phyloP scores from a whole-genome alignment of 2,797 vertebrate genomes.

The Scomberomorus guttatus region DNA sequence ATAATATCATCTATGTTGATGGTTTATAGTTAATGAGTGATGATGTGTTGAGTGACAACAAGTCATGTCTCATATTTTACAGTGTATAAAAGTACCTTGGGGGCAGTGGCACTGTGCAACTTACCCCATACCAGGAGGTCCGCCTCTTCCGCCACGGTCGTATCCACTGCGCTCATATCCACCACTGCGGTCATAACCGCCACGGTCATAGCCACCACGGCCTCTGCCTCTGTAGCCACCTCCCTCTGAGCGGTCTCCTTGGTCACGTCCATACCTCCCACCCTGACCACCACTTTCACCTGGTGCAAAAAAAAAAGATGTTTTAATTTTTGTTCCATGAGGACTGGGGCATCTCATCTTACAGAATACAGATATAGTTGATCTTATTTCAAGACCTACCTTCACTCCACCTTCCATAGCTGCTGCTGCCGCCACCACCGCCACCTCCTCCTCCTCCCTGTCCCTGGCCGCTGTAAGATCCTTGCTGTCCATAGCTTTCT shows the following conservation, averaged over 20 bases:
- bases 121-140: slow-evolving; percentile 89
- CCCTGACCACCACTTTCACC: slow-evolving; percentile 79
- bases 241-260: slow-evolving; percentile 81
- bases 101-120: slow-evolving; percentile 84
- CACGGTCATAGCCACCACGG: slow-evolving; percentile 74
- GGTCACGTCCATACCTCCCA: slow-evolving; percentile 81
- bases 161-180: slow-evolving; percentile 72
- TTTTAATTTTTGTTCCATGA: neutral
- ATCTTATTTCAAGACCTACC: slow-evolving; percentile 55
- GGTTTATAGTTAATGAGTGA: slow-evolving; percentile 43
- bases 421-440: slow-evolving; percentile 4
- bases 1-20: slow-evolving; percentile 43
- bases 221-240: slow-evolving; percentile 78
- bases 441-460: slow-evolving; percentile 38
- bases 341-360: neutral
- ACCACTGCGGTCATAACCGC: slow-evolving; percentile 59
- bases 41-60: slow-evolving; percentile 40
- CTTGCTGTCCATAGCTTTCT: slow-evolving; percentile 71
- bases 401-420: slow-evolving; percentile 83
- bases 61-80: slow-evolving; percentile 44
- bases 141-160: slow-evolving; percentile 84
- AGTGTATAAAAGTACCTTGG: slow-evolving; percentile 80
- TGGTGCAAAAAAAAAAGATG: slow-evolving; percentile 25
- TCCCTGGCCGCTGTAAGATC: slow-evolving; percentile 68
- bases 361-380: neutral